A percentile compares a stretch with the other conserved stretches of the same genome.
Evolutionary conservation across 2,797 vertebrate species (phyloP).

Genomic region (Chaunax sp.): DNA sequence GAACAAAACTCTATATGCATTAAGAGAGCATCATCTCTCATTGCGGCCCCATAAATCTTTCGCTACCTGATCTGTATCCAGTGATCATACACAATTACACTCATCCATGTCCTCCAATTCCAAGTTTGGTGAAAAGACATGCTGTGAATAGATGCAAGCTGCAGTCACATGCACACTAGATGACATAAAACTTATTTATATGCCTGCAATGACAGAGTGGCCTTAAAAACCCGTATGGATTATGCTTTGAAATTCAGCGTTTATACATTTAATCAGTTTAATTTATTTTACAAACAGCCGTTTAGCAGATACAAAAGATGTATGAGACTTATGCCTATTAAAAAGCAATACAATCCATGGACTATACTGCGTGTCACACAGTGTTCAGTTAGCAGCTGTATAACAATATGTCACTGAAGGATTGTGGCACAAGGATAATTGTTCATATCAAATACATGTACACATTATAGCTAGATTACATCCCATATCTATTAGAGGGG

Average conservation of each 20-base stretch:
- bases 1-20: constrained; percentile 63
- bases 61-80: constrained; percentile 54
- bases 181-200: constrained; percentile 24
- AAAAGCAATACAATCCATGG: background rate
- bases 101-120: constrained; percentile 10
- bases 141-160: constrained; percentile 25
- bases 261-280: too few species aligned
- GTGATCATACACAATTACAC: constrained; percentile 49
- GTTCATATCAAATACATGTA: background rate
- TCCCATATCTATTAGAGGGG: too few species aligned
- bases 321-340: too few species aligned
- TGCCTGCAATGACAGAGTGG: background rate
- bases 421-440: background rate
- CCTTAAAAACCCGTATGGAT: background rate
- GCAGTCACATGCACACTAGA: constrained; percentile 8
- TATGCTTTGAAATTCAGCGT: background rate
- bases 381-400: background rate
- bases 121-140: constrained; percentile 35
- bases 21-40: constrained; percentile 65
- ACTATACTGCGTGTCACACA: background rate
- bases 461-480: background rate
- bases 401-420: background rate
- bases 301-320: background rate
- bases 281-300: too few species aligned
- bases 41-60: constrained; percentile 59